Evolutionary conservation across 2,888 invertebrate genomes (phyloP), one percentile per base, ranked within the genome.

Genomic region (Erannis defoliaria): DNA sequence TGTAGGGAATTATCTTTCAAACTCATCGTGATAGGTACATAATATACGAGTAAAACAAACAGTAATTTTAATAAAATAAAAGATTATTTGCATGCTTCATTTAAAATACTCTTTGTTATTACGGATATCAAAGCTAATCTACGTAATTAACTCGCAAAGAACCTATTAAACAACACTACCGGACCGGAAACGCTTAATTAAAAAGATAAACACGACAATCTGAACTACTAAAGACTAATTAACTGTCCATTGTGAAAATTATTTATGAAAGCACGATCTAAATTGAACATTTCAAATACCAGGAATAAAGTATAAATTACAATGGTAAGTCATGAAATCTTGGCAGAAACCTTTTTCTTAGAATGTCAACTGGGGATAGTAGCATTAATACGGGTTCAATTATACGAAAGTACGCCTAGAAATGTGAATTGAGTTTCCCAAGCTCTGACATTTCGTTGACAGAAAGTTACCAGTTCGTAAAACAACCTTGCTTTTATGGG

Each of bases 191-290:
- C 37, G 14, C 23, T 43, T 33, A 50, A 57, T 43, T 37, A 43
- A 58, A 59, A 31, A 53, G 33, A 59, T 48, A 46, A 59, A 59
- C 53, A 54, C 31, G 23, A 38, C 46, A 54, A 58, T 58, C 54
- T 26, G 42, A 48, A 53, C 38, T 14, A 46, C 53, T 59, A 48
- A 33, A 46, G 31, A 21, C 31, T 59, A 59, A 46, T 59, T 59
- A 48, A 31, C 51, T 31, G 53, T 53, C 19, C 26, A 35, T 14
- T 12, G 12, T 37, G 16, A 40, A 48, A 29, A 38, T 59, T n/a
- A 37, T 35, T 51, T 12, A 16, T 4, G 9, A 16, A 31, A 16
- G 6, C 5, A 10, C 31, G 38, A 46, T 5, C 18, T 9, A 38
- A 14, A 23, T 16, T 45, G 31, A 26, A 8, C 46, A 19, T 31